A percentile compares a stretch with the other conserved stretches of the same genome.
Conservation (phyloP, 2,888 invertebrate genomes). For the Heliconius ethilla region DNA sequence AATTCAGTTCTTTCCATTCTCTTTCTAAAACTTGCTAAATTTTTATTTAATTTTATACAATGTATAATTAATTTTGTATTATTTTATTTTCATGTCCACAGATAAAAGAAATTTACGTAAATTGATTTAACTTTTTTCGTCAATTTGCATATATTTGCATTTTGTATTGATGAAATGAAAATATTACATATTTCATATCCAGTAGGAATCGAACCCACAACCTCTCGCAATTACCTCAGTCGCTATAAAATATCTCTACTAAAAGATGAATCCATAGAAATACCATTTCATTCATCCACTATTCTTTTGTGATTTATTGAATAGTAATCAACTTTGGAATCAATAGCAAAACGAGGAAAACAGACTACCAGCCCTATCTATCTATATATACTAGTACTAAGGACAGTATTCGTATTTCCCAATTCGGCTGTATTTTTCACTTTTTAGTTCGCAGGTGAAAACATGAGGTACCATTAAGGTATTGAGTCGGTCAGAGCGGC, state of each 20-base stretch:
- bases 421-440: conserved; percentile 60
- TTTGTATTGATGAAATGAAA: too few species aligned
- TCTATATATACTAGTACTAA: conserved; percentile 20
- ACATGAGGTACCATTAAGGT: conserved; percentile 71
- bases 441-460: conserved; percentile 68
- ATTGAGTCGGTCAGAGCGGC: conserved; percentile 65
- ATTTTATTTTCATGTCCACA: not conserved
- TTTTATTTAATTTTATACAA: not conserved
- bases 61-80: not conserved
- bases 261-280: not conserved
- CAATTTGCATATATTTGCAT: not conserved
- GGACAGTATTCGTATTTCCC: conserved; percentile 51
- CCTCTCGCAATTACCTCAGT: not conserved
- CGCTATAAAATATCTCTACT: not conserved
- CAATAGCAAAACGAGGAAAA: conserved; percentile 10
- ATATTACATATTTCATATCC: not conserved
- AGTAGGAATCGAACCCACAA: not conserved
- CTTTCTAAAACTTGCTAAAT: not conserved
- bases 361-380: not conserved
- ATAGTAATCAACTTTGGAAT: conserved; percentile 13
- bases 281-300: not conserved
- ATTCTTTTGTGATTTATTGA: conserved; percentile 4
- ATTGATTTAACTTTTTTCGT: too few species aligned
- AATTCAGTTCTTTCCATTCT: not conserved
- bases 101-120: not conserved